Evolutionary conservation across 1,140 invertebrate genomes (phyloP), one percentile per base, ranked within the genome.

Genomic region (Drosophila ficusphila): DNA sequence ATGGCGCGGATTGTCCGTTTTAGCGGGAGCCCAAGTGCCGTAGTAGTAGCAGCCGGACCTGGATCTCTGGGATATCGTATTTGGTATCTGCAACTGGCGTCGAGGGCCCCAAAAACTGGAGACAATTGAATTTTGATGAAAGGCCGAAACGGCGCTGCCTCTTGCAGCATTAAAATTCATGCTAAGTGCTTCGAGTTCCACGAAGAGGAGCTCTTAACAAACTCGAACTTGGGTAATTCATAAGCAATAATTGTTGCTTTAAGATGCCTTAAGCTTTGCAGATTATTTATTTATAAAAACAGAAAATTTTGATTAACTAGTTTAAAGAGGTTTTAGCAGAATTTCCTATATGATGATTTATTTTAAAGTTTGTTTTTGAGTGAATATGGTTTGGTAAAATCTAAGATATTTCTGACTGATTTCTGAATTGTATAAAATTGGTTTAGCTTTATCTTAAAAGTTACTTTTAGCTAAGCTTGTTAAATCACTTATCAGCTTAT

Each of bases 101-200:
- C 76, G 54, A 86, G 81, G 64, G 76, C 49, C 48, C 18, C 3
- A 8, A 36, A 49, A 57, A 60, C 71, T 54, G 75, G 73, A 73
- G 75, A 85, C 79, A 85, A 85, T 85, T 85, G 79, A 76, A 85
- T 85, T 85, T 81, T 85, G 79, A 85, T 85, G 81, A 85, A 85
- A 86, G 53, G 73, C 61, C 54, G 34, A 42, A 58, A 53, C 19
- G 56, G 46, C 25, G 29, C 7, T 41, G 21, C 60, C 16, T 4
- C 6, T n/a, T 2, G 27, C 16, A 71, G 46, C 49, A 64, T 73
- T 76, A 46, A 81, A 86, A 85, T 73, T 82, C 68, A 76, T 71
- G 69, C 72, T 49, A 72, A 60, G 68, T 71, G 53, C 60, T 44
- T 29, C 7, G 29, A 58, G 65, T 14, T 41, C 19, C 19, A 8